Evolutionary conservation across 2,888 invertebrate genomes (phyloP).

Genomic region (Volucella inanis): DNA sequence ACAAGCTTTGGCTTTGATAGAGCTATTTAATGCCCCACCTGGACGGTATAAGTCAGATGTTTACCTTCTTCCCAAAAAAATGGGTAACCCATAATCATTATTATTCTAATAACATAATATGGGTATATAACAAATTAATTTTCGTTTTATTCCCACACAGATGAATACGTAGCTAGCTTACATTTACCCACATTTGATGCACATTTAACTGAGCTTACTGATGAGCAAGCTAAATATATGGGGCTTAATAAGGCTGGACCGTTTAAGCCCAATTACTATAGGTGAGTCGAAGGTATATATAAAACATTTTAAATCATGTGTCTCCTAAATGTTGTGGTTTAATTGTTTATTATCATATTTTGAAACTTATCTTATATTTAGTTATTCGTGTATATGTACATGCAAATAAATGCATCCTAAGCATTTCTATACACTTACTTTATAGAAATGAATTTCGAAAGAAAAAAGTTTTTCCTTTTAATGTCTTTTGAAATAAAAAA

Average conservation of each 20-base stretch:
- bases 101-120: background rate
- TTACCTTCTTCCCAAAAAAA: slow-evolving; percentile 98
- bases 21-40: slow-evolving; percentile 96
- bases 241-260: slow-evolving; percentile 99
- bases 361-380: background rate
- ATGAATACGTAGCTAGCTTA: slow-evolving; percentile 98
- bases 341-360: slow-evolving; percentile 12
- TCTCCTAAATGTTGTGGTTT: slow-evolving; percentile 55
- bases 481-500: background rate
- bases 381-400: background rate
- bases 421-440: background rate
- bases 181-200: slow-evolving; percentile 99
- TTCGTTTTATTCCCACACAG: slow-evolving; percentile 82
- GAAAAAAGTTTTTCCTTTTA: background rate
- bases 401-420: background rate
- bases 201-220: slow-evolving; percentile 96
- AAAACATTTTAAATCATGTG: slow-evolving; percentile 51
- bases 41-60: slow-evolving; percentile 98
- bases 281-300: slow-evolving; percentile 84
- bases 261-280: slow-evolving; percentile 99
- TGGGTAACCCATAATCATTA: slow-evolving; percentile 87
- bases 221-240: slow-evolving; percentile 98
- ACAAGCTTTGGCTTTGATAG: slow-evolving; percentile 97
- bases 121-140: background rate
- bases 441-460: slow-evolving; percentile 5